These are phyloP conservation scores for Gobio occitaniae DNA, from an alignment of 2,797 vertebrate species.

Conservation along the genomic window DNA sequence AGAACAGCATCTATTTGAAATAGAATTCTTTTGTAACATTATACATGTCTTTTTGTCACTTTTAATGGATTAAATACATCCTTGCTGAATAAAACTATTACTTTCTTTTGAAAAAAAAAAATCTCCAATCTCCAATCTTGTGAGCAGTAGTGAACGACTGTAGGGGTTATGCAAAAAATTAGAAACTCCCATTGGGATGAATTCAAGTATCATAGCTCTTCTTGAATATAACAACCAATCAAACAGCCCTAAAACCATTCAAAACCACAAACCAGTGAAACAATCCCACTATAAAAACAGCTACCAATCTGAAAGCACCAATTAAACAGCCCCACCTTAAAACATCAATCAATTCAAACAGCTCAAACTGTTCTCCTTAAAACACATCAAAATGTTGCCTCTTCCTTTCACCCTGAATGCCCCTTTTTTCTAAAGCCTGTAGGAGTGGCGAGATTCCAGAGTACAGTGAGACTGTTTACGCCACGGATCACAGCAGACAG, in stretches of 20 bases:
- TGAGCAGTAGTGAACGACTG: neutral
- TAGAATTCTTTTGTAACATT: no score
- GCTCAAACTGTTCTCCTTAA: neutral
- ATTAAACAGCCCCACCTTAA: neutral
- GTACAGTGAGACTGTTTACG: conserved; percentile 47
- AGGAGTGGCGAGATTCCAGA: conserved; percentile 11
- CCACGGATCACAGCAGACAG: conserved; percentile 44
- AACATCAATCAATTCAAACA: conserved; percentile 4
- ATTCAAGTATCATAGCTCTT: neutral
- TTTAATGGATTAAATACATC: neutral
- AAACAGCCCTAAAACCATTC: neutral
- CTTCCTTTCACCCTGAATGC: conserved; percentile 32
- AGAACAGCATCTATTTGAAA: neutral
- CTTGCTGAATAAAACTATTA: neutral
- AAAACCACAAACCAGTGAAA: conserved; percentile 14
- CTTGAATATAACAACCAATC: neutral
- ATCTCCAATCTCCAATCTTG: neutral
- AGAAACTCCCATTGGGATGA: neutral
- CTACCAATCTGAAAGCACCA: conserved; percentile 41
- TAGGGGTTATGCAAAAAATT: neutral
- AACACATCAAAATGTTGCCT: neutral
- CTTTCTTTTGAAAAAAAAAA: neutral
- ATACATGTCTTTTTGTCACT: neutral
- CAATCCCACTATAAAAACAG: conserved; percentile 37
- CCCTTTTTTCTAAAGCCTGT: conserved; percentile 5